A percentile compares a stretch with the other conserved stretches of the same genome.
Conservation (phyloP, 2,797 vertebrate genomes). For the Malurus splendens region DNA sequence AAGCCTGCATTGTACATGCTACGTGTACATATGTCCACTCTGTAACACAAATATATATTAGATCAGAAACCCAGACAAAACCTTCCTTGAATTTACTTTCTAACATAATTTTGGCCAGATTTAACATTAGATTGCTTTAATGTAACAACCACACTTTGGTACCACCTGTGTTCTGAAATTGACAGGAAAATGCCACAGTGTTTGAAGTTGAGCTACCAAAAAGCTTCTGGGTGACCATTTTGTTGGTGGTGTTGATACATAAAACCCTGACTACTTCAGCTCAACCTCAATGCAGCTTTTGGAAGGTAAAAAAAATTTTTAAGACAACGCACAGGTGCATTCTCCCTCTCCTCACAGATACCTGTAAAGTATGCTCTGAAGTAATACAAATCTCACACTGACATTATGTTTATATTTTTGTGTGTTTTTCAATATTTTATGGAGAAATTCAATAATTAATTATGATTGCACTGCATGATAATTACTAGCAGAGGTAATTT, state of each 20-base stretch:
- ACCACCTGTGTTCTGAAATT: neutral
- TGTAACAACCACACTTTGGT: neutral
- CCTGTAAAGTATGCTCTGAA: neutral
- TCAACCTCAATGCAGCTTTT: neutral
- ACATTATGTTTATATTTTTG: neutral
- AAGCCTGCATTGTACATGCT: neutral
- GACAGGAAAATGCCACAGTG: neutral
- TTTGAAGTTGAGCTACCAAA: neutral
- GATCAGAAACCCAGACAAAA: neutral
- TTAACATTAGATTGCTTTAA: neutral
- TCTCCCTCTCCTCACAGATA: neutral
- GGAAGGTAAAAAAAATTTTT: neutral
- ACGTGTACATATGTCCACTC: accelerated
- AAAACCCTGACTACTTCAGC: neutral
- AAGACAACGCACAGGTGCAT: neutral
- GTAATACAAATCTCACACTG: neutral
- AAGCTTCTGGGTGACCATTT: neutral
- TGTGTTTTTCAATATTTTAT: neutral
- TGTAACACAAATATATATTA: neutral
- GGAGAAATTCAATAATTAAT: neutral
- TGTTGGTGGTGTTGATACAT: neutral
- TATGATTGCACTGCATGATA: neutral
- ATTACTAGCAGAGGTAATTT: neutral
- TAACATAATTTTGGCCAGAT: neutral
- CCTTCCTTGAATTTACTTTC: neutral